These are phyloP conservation scores for Chiloscyllium plagiosum DNA, from an alignment of 2,113 vertebrate genomes.

Conservation along the genomic window DNA sequence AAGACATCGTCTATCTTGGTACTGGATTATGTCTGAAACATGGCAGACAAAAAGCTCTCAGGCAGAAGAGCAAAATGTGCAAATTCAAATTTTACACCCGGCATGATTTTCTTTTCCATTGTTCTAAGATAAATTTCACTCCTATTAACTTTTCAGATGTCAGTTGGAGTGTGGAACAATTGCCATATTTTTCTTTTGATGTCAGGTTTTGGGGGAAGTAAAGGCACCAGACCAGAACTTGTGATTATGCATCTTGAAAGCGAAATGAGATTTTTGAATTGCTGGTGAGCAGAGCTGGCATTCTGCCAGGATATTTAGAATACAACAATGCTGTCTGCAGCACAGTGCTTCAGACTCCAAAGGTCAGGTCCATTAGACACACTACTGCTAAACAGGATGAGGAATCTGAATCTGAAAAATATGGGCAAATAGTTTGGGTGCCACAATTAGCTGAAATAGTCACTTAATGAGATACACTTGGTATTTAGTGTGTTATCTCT, in stretches of 20 bases:
- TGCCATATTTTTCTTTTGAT: neutral
- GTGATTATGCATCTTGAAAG: neutral
- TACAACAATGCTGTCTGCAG: neutral
- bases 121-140: neutral
- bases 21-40: neutral
- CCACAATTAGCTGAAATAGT: neutral
- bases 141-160: neutral
- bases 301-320: neutral
- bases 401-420: neutral
- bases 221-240: neutral
- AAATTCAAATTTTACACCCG: neutral
- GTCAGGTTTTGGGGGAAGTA: neutral
- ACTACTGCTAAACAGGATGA: neutral
- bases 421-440: neutral
- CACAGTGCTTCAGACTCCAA: neutral
- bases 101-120: neutral
- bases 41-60: neutral
- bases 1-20: neutral
- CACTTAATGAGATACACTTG: neutral
- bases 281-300: neutral
- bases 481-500: neutral
- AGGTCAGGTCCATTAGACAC: constrained; percentile 8
- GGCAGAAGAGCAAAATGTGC: neutral
- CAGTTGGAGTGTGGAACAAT: neutral
- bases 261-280: neutral